These are phyloP conservation scores for Odontothrips loti DNA, from an alignment of 2,888 invertebrate genomes.

Conservation along the genomic window DNA sequence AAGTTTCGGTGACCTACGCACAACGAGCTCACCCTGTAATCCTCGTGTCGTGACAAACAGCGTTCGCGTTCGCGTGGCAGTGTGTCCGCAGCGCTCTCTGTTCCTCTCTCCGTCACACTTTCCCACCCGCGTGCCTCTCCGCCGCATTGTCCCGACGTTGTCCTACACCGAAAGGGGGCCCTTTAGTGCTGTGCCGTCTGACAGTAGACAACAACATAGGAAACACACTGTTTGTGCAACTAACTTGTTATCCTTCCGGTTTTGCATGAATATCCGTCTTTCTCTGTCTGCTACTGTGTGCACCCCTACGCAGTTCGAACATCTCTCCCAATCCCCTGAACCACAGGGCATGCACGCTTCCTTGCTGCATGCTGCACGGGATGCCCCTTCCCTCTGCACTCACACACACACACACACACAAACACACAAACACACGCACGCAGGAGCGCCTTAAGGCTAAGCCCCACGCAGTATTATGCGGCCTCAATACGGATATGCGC, in stretches of 20 bases:
- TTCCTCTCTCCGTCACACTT: background rate
- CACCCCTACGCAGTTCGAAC: no score
- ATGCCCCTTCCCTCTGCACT: background rate
- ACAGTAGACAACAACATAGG: slow-evolving; percentile 12
- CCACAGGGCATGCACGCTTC: background rate
- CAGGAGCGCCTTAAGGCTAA: no score
- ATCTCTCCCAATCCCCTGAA: background rate
- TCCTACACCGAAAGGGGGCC: no score
- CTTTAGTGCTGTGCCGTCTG: background rate
- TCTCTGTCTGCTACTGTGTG: background rate
- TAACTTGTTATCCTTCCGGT: slow-evolving; percentile 16
- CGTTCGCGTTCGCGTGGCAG: no score
- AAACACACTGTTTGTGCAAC: slow-evolving; percentile 20
- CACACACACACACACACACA: slow-evolving; percentile 7
- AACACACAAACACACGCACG: background rate
- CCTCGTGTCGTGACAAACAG: no score
- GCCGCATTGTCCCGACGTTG: background rate
- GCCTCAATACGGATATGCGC: no score
- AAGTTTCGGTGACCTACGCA: no score
- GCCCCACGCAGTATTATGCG: no score
- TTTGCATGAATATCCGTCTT: slow-evolving; percentile 1
- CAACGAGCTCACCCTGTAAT: no score
- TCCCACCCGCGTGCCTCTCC: background rate
- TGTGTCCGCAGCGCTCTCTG: background rate
- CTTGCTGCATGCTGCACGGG: no score